These are phyloP conservation scores for Copsychus sechellarum DNA, from an alignment of 2,113 vertebrate genomes.

Conservation along the genomic window DNA sequence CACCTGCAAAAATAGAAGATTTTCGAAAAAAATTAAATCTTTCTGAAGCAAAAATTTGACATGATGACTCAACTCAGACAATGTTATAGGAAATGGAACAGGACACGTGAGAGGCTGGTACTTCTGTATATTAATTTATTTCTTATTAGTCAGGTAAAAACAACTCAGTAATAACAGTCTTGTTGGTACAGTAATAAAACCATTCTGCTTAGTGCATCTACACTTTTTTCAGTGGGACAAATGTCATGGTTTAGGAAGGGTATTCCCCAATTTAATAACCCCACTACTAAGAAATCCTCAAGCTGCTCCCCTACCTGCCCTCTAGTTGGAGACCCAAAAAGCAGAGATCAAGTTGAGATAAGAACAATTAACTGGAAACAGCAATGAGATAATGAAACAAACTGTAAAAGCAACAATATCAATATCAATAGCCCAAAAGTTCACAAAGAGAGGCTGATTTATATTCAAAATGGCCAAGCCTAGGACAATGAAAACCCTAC, in stretches of 20 bases:
- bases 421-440: background rate
- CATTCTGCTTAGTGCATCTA: background rate
- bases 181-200: background rate
- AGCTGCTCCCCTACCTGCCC: rapidly evolving
- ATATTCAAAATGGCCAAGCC: background rate
- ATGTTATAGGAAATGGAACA: background rate
- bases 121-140: background rate
- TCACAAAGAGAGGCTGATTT: background rate
- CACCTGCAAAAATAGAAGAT: background rate
- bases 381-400: background rate
- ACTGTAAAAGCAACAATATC: background rate
- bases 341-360: background rate
- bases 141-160: background rate
- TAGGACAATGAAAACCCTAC: rapidly evolving
- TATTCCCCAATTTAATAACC: background rate
- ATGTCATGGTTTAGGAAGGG: background rate
- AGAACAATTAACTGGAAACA: background rate
- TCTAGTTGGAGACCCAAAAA: rapidly evolving
- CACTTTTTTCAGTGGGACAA: background rate
- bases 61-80: background rate
- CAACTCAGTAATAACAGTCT: background rate
- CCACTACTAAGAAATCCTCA: background rate
- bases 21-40: background rate
- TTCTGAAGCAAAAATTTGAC: background rate
- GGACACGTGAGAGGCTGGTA: background rate